phyloP scores from a whole-genome alignment of 2,797 vertebrate genomes.

The Anguilla pacifica region DNA sequence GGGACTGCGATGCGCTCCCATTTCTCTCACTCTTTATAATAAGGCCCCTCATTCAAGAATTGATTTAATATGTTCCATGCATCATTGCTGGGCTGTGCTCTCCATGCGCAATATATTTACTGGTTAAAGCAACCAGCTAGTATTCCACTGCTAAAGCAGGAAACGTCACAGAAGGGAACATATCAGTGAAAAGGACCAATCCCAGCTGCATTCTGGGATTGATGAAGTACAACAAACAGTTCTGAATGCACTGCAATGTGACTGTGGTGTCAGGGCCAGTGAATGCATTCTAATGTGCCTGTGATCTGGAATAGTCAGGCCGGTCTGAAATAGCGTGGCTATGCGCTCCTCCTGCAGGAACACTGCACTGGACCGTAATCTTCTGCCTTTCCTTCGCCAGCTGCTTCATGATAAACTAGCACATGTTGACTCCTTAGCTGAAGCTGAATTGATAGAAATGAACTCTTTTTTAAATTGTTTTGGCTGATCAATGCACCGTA shows the following conservation, averaged over 20 bases:
- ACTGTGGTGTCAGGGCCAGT: neutral
- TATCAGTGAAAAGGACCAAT: neutral
- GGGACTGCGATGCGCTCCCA: neutral
- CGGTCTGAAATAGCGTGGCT: neutral
- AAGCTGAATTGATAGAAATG: neutral
- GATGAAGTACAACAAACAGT: neutral
- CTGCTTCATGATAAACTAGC: neutral
- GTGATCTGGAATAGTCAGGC: neutral
- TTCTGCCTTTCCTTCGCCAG: neutral
- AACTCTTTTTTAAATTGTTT: neutral
- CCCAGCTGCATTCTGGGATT: neutral
- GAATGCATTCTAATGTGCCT: neutral
- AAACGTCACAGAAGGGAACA: neutral
- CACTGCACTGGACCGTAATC: neutral
- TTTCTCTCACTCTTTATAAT: conserved; percentile 10
- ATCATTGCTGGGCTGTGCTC: neutral
- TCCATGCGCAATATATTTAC: conserved; percentile 24
- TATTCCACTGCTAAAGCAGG: neutral
- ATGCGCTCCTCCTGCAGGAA: neutral
- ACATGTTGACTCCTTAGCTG: neutral
- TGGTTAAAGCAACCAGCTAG: neutral
- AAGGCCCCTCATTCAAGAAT: conserved; percentile 22
- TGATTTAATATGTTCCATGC: conserved; percentile 12
- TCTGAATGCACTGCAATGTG: neutral
- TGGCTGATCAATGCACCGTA: neutral